Evolutionary conservation across 1,140 invertebrate species (phyloP), one percentile per base, ranked within the genome.

Genomic region (Lepidostoma basale): DNA sequence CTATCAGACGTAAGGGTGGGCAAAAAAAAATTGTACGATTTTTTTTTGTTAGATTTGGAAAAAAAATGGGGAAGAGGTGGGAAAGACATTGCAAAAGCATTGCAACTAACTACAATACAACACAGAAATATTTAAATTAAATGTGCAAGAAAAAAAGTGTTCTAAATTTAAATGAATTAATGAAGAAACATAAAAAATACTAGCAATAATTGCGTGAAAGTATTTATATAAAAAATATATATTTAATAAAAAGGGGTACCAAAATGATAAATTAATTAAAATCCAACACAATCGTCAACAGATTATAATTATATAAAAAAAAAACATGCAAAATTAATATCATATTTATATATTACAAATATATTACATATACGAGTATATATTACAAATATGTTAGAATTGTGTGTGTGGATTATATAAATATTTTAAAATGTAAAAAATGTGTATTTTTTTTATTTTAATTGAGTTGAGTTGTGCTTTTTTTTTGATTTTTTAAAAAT

Each of bases 271-370:
- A 36, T 36, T 12, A 36, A 3, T 36, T 36, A 22, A 54, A 54
- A 66, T 20, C 25, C 59, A 73, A 69, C 56, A 69, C 62, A 69
- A 63, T 73, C 63, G 71, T 69, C 67, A 73, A 73, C 71, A 73
- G 71, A 68, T 73, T 69, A 69, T n/a, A n/a, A n/a, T n/a, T n/a
- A n/a, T n/a, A n/a, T n/a, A n/a, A 66, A 58, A 65, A 58, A 49
- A 47, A 40, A 60, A 64, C 69, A 71, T 71, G 69, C 69, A 71
- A 59, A 64, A 40, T 44, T 8, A 56, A 23, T 47, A 47, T 20
- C 6, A 47, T 10, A 20, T 12, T 36, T 36, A 36, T 36, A 1
- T 36, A 6, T 12, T 5, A 36, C n/a, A n/a, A n/a, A n/a, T n/a
- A n/a, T n/a, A n/a, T n/a, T n/a, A n/a, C n/a, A n/a, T n/a, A n/a